Percentiles rank a stretch among this genome's conserved stretches.
These are phyloP conservation scores for Meriones psammophilus DNA, from an alignment of 2,797 vertebrate genomes.

Conservation along the genomic window DNA sequence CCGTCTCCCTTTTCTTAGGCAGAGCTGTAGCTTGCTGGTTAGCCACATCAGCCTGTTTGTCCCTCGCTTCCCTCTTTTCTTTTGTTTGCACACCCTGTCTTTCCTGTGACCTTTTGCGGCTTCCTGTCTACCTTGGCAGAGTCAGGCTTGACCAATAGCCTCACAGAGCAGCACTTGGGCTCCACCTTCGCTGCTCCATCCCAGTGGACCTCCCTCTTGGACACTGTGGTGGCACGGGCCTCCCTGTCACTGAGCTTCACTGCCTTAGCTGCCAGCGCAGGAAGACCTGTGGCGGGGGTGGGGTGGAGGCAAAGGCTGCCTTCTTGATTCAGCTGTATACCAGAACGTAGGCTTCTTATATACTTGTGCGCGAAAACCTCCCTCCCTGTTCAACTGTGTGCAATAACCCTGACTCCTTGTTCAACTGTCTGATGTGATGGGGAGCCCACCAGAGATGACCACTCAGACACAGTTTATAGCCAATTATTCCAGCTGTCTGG, in stretches of 20 bases:
- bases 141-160: too few species aligned
- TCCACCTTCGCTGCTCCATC: neutral
- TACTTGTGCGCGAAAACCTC: too few species aligned
- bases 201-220: neutral
- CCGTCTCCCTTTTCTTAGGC: neutral
- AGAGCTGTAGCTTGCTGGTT: neutral
- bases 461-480: neutral
- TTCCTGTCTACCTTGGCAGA: neutral
- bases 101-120: neutral
- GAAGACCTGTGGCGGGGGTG: neutral
- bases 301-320: too few species aligned
- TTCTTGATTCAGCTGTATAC: too few species aligned
- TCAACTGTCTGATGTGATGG: neutral
- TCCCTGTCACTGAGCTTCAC: neutral
- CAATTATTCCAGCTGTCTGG: neutral
- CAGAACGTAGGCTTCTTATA: too few species aligned
- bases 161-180: neutral
- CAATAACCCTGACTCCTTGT: neutral
- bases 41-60: neutral
- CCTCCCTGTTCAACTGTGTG: too few species aligned
- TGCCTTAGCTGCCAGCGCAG: neutral
- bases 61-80: neutral
- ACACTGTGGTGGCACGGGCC: neutral
- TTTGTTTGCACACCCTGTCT: neutral
- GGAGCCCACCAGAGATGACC: neutral